Conservation (phyloP, 2,797 vertebrate species). For the Molothrus ater region DNA sequence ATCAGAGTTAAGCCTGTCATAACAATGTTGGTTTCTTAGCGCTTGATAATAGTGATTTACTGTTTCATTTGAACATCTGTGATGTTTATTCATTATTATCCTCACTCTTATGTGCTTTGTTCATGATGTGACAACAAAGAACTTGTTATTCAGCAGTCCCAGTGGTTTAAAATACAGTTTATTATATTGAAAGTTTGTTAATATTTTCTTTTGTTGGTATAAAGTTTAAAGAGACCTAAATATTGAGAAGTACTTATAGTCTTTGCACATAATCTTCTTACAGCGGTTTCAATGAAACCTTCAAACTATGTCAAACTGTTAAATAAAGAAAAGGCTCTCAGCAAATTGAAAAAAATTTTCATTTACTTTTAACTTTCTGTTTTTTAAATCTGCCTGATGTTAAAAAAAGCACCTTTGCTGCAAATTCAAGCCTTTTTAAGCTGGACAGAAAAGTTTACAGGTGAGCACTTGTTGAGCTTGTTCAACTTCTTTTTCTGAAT, state of each 20-base stretch:
- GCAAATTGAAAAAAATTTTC: background rate
- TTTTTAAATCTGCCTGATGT: background rate
- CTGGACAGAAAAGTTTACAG: background rate
- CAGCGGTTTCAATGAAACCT: background rate
- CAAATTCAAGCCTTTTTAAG: background rate
- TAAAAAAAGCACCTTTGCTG: background rate
- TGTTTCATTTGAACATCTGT: slow-evolving; percentile 21
- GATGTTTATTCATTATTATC: slow-evolving; percentile 27
- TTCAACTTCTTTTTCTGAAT: background rate
- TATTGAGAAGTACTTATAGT: background rate
- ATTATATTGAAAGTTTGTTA: background rate
- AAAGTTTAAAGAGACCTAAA: background rate
- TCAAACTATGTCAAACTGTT: background rate
- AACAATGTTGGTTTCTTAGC: background rate
- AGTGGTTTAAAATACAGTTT: background rate
- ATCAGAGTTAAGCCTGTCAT: slow-evolving; percentile 22
- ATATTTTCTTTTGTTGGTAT: background rate
- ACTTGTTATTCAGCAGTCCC: background rate
- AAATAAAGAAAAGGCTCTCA: background rate
- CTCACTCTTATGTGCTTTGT: background rate
- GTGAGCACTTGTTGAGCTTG: background rate
- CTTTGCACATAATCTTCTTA: background rate
- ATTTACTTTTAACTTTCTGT: background rate
- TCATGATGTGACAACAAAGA: background rate
- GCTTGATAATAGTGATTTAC: slow-evolving; percentile 27